Evolutionary conservation across 2,797 vertebrate genomes (phyloP).

Genomic region (Nyctibius grandis): DNA sequence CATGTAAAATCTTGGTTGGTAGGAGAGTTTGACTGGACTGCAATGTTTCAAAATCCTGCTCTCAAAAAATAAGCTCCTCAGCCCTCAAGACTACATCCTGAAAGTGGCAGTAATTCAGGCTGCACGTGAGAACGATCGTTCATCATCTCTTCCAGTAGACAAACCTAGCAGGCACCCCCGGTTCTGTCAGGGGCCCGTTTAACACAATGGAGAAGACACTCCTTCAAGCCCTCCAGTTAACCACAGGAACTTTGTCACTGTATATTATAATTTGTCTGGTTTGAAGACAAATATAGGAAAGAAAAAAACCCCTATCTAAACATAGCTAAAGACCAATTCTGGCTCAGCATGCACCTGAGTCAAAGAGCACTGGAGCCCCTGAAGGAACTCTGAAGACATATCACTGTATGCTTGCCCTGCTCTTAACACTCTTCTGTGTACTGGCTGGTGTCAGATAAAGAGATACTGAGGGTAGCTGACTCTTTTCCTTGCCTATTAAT

Average conservation of each 20-base stretch:
- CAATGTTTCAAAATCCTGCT: background rate
- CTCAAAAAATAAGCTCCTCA: background rate
- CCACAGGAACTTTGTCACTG: background rate
- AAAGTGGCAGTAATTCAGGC: background rate
- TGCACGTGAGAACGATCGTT: background rate
- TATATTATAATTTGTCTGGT: background rate
- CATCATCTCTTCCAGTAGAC: background rate
- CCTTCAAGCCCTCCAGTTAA: background rate
- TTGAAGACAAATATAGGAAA: background rate
- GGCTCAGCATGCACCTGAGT: background rate
- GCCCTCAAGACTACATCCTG: background rate
- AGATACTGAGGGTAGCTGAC: background rate
- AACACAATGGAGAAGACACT: background rate
- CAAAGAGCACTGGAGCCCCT: background rate
- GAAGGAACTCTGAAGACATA: background rate
- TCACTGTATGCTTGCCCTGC: background rate
- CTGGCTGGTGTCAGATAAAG: background rate
- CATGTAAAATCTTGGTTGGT: background rate
- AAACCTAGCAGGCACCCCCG: rapidly evolving
- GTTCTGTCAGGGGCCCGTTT: background rate
- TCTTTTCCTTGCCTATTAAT: background rate
- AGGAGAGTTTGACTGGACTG: background rate
- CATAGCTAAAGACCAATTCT: background rate
- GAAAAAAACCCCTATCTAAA: rapidly evolving
- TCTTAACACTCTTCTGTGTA: background rate